Evolutionary conservation across 1,140 invertebrate genomes (phyloP).

Genomic region (Brachionus sp.): DNA sequence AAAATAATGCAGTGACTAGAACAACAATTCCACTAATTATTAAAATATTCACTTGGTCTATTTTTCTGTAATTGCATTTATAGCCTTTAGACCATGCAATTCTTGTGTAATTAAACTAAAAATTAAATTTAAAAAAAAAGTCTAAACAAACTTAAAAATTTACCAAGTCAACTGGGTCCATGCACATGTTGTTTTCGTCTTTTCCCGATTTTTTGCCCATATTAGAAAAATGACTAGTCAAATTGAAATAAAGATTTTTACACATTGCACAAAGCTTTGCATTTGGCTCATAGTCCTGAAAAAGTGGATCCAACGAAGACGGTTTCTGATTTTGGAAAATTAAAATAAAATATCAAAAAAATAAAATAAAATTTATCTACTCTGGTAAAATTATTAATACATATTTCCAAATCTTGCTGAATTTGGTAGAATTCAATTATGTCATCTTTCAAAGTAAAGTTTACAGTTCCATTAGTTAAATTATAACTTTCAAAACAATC

Average conservation of each 20-base stretch:
- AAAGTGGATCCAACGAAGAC: constrained; percentile 9
- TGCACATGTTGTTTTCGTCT: constrained; percentile 39
- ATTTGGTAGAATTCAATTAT: constrained; percentile 28
- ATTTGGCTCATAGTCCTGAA: constrained; percentile 39
- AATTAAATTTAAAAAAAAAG: background rate
- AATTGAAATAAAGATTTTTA: constrained; percentile 26
- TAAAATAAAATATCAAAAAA: background rate
- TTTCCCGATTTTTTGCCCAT: background rate
- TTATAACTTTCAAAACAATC: constrained; percentile 29
- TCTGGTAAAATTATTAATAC: constrained; percentile 20
- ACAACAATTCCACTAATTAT: constrained; percentile 12
- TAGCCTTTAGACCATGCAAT: constrained; percentile 45
- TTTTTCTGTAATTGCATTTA: constrained; percentile 41
- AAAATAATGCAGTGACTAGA: background rate
- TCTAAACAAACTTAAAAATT: background rate
- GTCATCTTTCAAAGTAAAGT: background rate
- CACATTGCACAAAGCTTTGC: background rate
- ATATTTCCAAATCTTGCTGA: constrained; percentile 33
- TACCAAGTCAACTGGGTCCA: constrained; percentile 38
- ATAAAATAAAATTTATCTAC: background rate
- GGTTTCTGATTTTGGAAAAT: background rate
- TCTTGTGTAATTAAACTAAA: constrained; percentile 43
- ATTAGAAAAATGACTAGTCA: background rate
- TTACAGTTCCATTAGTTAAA: constrained; percentile 35
- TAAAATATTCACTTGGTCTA: constrained; percentile 32